Conservation (phyloP, 2,797 vertebrate species). For the Pteronotus mesoamericanus region DNA sequence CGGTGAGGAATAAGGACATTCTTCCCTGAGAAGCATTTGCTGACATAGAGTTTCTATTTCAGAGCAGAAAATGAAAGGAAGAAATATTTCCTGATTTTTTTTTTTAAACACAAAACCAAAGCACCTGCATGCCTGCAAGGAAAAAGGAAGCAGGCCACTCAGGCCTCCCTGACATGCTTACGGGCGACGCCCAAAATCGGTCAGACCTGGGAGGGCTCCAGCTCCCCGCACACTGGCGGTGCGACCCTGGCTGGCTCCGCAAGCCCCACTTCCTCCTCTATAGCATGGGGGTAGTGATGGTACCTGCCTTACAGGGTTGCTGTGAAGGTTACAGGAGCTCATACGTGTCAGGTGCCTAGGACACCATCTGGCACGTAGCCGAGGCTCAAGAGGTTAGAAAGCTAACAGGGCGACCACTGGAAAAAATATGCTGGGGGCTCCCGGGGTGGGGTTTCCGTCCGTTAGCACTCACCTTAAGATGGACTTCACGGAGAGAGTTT, state of each 20-base stretch:
- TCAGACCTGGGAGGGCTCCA: fast-evolving
- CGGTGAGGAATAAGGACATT: slow-evolving; percentile 37
- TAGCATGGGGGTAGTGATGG: neutral
- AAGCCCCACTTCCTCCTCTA: neutral
- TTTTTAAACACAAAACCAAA: neutral
- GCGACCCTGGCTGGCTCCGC: neutral
- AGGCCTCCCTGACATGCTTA: neutral
- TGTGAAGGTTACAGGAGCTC: neutral
- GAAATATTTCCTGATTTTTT: slow-evolving; percentile 55
- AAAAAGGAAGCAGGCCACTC: neutral
- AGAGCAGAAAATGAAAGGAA: slow-evolving; percentile 48
- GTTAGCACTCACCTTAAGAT: slow-evolving; percentile 92
- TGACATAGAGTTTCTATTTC: slow-evolving; percentile 63
- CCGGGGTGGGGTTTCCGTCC: neutral
- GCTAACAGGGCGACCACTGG: neutral
- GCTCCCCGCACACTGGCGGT: neutral
- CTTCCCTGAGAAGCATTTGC: slow-evolving; percentile 40
- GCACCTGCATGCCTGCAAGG: neutral
- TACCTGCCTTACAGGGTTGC: neutral
- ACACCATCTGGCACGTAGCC: neutral
- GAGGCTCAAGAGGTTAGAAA: neutral
- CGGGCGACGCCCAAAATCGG: fast-evolving
- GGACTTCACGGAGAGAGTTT: slow-evolving; percentile 99
- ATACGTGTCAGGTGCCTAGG: neutral
- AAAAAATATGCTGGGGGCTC: neutral